These are phyloP conservation scores for Eulithis testata DNA, from an alignment of 2,888 invertebrate species.

Conservation along the genomic window DNA sequence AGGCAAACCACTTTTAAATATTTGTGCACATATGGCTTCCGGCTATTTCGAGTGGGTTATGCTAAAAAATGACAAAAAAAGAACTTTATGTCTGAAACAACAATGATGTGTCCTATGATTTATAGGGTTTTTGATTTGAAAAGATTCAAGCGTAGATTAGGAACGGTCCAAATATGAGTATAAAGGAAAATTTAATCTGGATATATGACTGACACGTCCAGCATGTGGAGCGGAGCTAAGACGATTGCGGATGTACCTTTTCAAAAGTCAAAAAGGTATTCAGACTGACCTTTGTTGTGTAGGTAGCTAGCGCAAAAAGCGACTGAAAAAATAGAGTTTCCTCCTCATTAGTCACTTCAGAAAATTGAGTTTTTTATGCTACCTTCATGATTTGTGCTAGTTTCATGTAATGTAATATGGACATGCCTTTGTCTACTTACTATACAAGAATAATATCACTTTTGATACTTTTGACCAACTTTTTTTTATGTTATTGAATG, in stretches of 20 bases:
- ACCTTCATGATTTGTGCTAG: too few relatives aligned
- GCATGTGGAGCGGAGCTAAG: conserved; percentile 36
- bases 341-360: too few relatives aligned
- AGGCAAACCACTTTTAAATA: conserved; percentile 79
- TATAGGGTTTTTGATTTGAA: conserved; percentile 49
- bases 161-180: conserved; percentile 47
- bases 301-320: neutral
- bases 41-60: conserved; percentile 82
- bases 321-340: neutral
- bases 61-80: conserved; percentile 70
- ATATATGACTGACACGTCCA: conserved; percentile 54
- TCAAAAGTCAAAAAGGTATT: conserved; percentile 27
- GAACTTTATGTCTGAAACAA: conserved; percentile 57
- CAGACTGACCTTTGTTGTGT: conserved; percentile 22
- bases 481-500: too few relatives aligned
- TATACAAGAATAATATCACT: too few relatives aligned
- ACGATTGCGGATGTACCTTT: conserved; percentile 42
- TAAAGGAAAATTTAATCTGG: conserved; percentile 49
- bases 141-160: conserved; percentile 46
- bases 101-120: conserved; percentile 67
- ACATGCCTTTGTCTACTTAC: too few relatives aligned
- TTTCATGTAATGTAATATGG: too few relatives aligned
- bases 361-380: too few relatives aligned
- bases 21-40: conserved; percentile 83
- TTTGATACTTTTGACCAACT: too few relatives aligned